Evolutionary conservation across 1,140 invertebrate genomes (phyloP), one percentile per base, ranked within the genome.

Genomic region (Acromyrmex echinatior): DNA sequence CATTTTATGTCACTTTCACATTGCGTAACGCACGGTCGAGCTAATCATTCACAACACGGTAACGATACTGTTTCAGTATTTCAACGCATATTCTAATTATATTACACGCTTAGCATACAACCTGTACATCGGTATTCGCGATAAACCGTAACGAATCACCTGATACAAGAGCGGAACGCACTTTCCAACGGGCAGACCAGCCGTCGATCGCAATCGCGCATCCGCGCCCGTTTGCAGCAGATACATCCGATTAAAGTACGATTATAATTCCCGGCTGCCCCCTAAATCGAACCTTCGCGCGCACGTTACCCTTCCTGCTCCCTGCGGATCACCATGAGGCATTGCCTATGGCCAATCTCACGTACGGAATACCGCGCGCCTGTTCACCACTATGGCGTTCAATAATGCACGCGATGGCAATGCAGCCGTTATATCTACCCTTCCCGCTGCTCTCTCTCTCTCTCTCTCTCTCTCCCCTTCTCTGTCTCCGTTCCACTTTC

Each of bases 181-280:
- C 70, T 82, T 82, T 62, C 53, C 56, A 60, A 31, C 14, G 25
- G 25, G 5, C 63, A 39, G 66, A 14, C 10, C 62, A 58, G 63
- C 58, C 88, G 88, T 74, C 56, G 76, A 60, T 86, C 76, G 87
- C 39, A 70, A 70, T 70, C 76, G 39, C 81, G 79, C 88, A 89
- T 86, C 86, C 88, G 71, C 65, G 65, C 45, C 39, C 77, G 71
- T 81, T 68, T 70, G 79, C 77, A 39, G 84, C 49, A 58, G 70
- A 86, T 82, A 82, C 77, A 81, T 53, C 53, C 68, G 85, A 86
- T 86, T 91, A 89, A 91, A 91, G 87, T 91, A 76, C 86, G 88
- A 91, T 91, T 91, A 91, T 91, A 90, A 91, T 91, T 90, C 86
- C 88, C 77, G 79, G 74, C 80, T 92, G 89, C 92, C 89, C 87